Evolutionary conservation across 2,113 vertebrate species (phyloP).

Genomic region (Myiopsitta monachus): DNA sequence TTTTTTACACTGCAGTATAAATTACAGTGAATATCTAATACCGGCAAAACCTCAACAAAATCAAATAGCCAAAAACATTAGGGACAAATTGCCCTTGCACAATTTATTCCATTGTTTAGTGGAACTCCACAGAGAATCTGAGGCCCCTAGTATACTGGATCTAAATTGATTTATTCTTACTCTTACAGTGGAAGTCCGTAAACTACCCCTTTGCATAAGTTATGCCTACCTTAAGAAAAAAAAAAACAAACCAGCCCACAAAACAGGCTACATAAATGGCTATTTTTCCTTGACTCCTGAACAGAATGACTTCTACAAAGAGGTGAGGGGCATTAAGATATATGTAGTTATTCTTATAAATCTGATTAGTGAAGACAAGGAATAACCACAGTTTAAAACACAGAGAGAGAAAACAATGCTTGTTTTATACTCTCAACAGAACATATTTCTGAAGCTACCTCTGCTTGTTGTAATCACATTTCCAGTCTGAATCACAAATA

Average conservation of each 20-base stretch:
- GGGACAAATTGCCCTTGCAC: constrained; percentile 55
- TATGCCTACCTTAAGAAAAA: not conserved
- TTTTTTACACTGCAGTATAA: constrained; percentile 38
- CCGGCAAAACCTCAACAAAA: constrained; percentile 35
- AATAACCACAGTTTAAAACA: constrained; percentile 19
- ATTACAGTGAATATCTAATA: constrained; percentile 57
- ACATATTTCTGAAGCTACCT: constrained; percentile 65
- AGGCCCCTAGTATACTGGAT: not conserved
- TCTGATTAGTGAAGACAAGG: constrained; percentile 54
- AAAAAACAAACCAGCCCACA: not conserved
- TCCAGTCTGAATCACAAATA: constrained; percentile 59
- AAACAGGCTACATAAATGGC: not conserved
- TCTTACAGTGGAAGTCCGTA: constrained; percentile 23
- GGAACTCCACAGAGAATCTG: constrained; percentile 36
- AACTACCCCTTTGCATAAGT: not conserved
- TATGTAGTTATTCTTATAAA: constrained; percentile 47
- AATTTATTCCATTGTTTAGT: constrained; percentile 45
- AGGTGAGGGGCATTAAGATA: constrained; percentile 48
- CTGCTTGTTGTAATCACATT: constrained; percentile 68
- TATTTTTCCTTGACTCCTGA: constrained; percentile 26
- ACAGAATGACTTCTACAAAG: constrained; percentile 26
- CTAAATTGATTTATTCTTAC: constrained; percentile 29
- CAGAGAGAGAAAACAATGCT: constrained; percentile 19
- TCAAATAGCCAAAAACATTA: constrained; percentile 52
- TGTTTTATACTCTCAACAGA: constrained; percentile 45